Evolutionary conservation across 37 sponge, comb jelly and placozoan genomes (phyloP).

Genomic region (Haliclona indistincta): DNA sequence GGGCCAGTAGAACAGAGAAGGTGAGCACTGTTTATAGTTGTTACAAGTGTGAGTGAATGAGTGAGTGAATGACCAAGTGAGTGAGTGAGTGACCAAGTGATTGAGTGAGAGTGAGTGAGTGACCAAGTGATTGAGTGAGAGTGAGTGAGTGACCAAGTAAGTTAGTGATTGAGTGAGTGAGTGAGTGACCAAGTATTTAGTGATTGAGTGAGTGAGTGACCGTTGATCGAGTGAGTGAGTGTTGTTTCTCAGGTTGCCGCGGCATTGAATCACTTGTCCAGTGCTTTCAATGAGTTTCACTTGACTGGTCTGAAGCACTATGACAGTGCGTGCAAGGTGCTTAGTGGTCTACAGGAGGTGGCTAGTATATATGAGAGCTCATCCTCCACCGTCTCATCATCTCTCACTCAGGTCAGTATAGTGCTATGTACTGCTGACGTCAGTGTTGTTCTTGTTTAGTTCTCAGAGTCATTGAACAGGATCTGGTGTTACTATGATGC

Average conservation of each 20-base stretch:
- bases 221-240: no score
- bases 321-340: conserved; percentile 33
- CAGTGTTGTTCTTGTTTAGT: conserved; percentile 22
- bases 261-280: conserved; percentile 36
- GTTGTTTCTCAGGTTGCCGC: conserved; percentile 19
- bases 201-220: no score
- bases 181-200: no score
- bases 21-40: no score
- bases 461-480: conserved; percentile 40
- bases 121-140: no score
- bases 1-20: conserved; percentile 70
- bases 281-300: conserved; percentile 42
- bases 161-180: no score
- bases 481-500: conserved; percentile 60
- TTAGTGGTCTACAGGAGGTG: conserved; percentile 21
- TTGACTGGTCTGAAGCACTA: conserved; percentile 55
- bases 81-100: no score
- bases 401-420: neutral
- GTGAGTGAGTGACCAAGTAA: no score
- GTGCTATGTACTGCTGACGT: neutral
- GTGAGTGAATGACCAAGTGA: no score
- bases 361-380: conserved; percentile 22
- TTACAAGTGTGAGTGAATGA: no score
- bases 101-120: no score
- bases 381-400: neutral